Evolutionary conservation across 2,888 invertebrate species (phyloP).

Genomic region (Hylaea fasciaria): DNA sequence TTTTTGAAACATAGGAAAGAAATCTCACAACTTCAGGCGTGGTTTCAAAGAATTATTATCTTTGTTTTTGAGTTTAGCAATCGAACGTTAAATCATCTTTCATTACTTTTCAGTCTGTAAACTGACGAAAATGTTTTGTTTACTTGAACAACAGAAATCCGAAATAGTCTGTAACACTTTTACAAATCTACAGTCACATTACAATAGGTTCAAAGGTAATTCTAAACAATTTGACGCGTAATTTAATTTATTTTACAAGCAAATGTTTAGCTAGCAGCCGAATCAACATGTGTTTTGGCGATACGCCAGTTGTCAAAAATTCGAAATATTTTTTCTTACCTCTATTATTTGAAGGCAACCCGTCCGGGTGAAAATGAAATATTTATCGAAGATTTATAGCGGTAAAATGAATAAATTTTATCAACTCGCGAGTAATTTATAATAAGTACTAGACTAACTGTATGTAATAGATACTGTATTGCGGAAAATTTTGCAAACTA

Average conservation of each 20-base stretch:
- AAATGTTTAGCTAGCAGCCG: slow-evolving; percentile 8
- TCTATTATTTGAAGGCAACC: neutral
- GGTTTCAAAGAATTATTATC: too few species aligned
- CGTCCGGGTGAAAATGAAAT: slow-evolving; percentile 1
- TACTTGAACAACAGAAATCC: neutral
- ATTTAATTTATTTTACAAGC: slow-evolving; percentile 10
- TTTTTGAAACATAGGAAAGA: too few species aligned
- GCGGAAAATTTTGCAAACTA: too few species aligned
- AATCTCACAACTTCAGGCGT: too few species aligned
- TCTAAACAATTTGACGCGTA: neutral
- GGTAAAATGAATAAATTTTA: too few species aligned
- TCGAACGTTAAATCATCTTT: too few species aligned
- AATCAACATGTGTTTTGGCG: slow-evolving; percentile 18
- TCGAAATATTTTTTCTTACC: slow-evolving; percentile 19
- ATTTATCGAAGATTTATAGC: neutral
- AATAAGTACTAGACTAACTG: too few species aligned
- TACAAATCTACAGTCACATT: neutral
- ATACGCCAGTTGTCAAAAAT: slow-evolving; percentile 21
- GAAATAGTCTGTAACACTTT: neutral
- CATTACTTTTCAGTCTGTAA: too few species aligned
- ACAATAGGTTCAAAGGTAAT: slow-evolving; percentile 1
- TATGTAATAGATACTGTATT: too few species aligned
- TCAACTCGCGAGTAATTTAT: neutral
- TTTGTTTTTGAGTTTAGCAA: too few species aligned
- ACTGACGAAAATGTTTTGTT: too few species aligned